Evolutionary conservation across 2,888 invertebrate species (phyloP).

Genomic region (Elysia crispata): DNA sequence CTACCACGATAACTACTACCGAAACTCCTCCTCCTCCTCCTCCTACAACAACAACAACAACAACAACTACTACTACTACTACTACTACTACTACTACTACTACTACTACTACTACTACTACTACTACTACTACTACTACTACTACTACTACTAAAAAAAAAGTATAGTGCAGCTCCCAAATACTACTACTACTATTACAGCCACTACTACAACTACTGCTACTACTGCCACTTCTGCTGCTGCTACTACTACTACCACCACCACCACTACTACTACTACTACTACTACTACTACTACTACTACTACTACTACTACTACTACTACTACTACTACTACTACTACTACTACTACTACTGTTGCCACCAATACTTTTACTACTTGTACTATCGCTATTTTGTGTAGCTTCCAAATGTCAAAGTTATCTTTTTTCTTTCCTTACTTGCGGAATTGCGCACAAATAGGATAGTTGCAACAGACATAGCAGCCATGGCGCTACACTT

Average conservation of each 20-base stretch:
- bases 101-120: background rate
- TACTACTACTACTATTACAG: background rate
- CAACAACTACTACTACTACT: constrained; percentile 1
- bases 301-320: constrained; percentile 9
- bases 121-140: constrained; percentile 17
- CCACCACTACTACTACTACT: constrained; percentile 1
- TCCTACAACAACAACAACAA: background rate
- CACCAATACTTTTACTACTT: background rate
- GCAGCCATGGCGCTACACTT: no score
- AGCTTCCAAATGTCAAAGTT: no score
- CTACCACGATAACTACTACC: background rate
- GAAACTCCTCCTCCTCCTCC: background rate
- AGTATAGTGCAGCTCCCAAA: no score
- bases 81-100: constrained; percentile 9
- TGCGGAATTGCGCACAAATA: no score
- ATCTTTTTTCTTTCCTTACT: no score
- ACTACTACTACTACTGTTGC: background rate
- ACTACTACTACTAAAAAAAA: background rate
- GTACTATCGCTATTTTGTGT: no score
- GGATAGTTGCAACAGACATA: no score
- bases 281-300: constrained; percentile 4
- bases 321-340: background rate
- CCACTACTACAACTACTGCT: background rate
- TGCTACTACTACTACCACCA: background rate
- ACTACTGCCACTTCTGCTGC: background rate